A percentile compares a stretch with the other conserved stretches of the same genome.
phyloP scores from a whole-genome alignment of 2,113 vertebrate species.

The Rynchops niger region DNA sequence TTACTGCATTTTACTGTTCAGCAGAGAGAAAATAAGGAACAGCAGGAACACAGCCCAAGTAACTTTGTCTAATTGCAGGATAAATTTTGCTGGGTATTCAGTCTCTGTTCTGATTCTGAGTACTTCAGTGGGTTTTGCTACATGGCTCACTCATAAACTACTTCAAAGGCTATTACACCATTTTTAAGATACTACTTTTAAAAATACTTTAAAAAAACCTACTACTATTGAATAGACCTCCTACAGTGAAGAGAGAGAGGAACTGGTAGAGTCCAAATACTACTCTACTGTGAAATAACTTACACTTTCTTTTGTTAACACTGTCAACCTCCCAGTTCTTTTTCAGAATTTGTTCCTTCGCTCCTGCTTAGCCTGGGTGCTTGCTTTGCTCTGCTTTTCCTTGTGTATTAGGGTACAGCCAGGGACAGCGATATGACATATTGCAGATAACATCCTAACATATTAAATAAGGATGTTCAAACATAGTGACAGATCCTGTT shows the following conservation, averaged over 20 bases:
- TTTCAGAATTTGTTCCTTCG: neutral
- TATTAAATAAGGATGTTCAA: constrained; percentile 67
- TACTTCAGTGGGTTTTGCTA: neutral
- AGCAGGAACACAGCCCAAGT: neutral
- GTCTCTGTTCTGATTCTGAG: neutral
- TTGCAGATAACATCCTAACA: constrained; percentile 61
- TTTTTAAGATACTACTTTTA: neutral
- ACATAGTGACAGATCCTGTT: constrained; percentile 55
- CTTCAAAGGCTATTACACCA: neutral
- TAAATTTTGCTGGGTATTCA: neutral
- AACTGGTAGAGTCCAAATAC: neutral
- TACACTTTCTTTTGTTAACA: neutral
- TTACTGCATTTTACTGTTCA: neutral
- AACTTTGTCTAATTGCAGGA: neutral
- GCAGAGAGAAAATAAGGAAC: neutral
- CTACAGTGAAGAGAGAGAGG: neutral
- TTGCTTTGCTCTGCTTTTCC: neutral
- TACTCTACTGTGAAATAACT: neutral
- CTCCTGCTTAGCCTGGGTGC: neutral
- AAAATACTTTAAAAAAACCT: neutral
- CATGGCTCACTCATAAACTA: neutral
- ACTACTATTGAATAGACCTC: neutral
- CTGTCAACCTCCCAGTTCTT: neutral
- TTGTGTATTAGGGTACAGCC: neutral
- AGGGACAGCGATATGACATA: neutral